Evolutionary conservation across 2,797 vertebrate genomes (phyloP), one percentile per base, ranked within the genome.

Genomic region (Simalia tracyae): DNA sequence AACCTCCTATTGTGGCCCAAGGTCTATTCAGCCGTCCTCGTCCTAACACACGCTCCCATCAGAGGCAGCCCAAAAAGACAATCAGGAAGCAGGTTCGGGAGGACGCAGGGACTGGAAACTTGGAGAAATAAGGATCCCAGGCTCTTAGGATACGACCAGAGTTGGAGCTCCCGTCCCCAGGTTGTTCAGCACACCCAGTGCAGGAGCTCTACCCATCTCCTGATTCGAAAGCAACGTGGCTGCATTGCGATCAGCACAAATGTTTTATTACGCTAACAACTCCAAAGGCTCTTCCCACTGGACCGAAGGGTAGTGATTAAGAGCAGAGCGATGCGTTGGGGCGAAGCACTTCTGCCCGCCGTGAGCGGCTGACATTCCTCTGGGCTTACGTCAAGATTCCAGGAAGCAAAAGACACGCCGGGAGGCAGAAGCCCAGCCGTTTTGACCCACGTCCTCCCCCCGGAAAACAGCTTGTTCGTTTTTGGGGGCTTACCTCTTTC

Each of bases 401-500:
- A 46, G 72, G 36, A 81, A 46, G 9, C 36, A 24, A 46, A 46
- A 17, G 4, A 54, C 50, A 54, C 7, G 50, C 50, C 50, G 50
- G 50, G 50, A 54, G 6, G 50, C 50, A 8, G 5, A 24, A 46
- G 10, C 36, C 72, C 9, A 76, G 72, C 5, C 8, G 5, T 5
- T 3, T 57, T 19, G 17, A 11, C 24, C 46, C 24, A 6, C 50
- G 7, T 14, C 68, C 15, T 19, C 31, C 42, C 81, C 46, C 14
- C n/a, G 46, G 4, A 86, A 17, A 19, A 1, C 26, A n/a, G 12
- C 14, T 56, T 56, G 5, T 26, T 26, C 11, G 84, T 86, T 31
- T 28, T 0, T 14, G 6, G 28, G 7, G 0, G 12, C 97, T 97
- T 98, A 98, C 99, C 99, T 99, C 99, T 98, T 99, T 99, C 98